A percentile compares a stretch with the other conserved stretches of the same genome.
Evolutionary conservation across 2,888 invertebrate species (phyloP).

Genomic region (Strigamia maritima): DNA sequence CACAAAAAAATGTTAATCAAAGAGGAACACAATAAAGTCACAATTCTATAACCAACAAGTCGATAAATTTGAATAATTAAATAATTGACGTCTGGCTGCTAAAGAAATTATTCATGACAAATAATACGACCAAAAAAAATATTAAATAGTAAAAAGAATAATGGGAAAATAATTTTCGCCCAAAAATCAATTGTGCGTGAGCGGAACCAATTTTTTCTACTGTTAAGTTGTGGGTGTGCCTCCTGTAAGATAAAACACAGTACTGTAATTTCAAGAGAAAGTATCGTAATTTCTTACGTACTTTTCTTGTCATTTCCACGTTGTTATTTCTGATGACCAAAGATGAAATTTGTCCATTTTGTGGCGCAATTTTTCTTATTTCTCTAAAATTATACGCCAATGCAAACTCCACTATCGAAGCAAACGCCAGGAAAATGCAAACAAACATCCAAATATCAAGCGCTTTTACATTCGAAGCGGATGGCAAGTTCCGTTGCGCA

Average conservation of each 20-base stretch:
- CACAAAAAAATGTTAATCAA: no score
- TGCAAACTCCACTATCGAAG: background rate
- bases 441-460: constrained; percentile 2
- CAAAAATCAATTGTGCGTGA: background rate
- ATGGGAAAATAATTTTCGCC: background rate
- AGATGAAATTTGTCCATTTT: background rate
- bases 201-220: background rate
- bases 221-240: background rate
- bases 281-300: background rate
- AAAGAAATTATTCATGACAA: background rate
- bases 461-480: background rate
- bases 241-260: background rate
- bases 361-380: no score
- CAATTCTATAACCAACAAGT: no score
- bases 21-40: no score
- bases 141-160: background rate
- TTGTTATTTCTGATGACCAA: background rate
- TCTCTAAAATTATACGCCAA: background rate
- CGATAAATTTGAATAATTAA: no score
- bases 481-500: background rate
- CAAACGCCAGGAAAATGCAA: background rate
- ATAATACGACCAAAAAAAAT: background rate
- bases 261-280: background rate
- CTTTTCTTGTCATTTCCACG: background rate
- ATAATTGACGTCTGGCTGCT: no score